phyloP scores from a whole-genome alignment of 64 coral and sea anemone species.

The Porites australiensis region DNA sequence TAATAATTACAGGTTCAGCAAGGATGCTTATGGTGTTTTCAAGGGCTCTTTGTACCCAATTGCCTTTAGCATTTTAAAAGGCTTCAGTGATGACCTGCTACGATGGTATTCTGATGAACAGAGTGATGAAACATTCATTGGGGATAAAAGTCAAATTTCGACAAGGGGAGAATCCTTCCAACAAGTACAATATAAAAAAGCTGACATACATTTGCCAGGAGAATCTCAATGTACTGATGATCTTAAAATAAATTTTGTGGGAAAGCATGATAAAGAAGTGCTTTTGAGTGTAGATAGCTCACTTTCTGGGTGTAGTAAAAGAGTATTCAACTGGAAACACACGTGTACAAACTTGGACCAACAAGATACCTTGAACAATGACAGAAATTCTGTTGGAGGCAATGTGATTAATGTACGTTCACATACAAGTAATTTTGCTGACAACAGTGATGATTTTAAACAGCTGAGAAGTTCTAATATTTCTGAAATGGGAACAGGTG shows the following conservation, averaged over 20 bases:
- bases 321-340: background rate
- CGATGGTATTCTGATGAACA: conserved; percentile 23
- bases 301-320: background rate
- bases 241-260: background rate
- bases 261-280: background rate
- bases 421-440: background rate
- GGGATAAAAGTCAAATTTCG: background rate
- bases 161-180: background rate
- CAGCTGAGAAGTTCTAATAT: background rate
- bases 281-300: background rate
- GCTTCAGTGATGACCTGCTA: conserved; percentile 38
- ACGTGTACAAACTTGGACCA: background rate
- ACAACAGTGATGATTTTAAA: background rate
- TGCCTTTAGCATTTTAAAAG: conserved; percentile 22
- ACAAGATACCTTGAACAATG: background rate
- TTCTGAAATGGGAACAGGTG: background rate
- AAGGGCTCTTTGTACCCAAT: conserved; percentile 82
- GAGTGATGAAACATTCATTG: background rate
- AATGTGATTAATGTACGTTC: background rate
- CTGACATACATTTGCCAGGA: background rate
- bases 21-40: conserved; percentile 75
- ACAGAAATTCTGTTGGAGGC: background rate
- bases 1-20: conserved; percentile 70
- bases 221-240: background rate
- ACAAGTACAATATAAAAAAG: background rate